Evolutionary conservation across 2,797 vertebrate species (phyloP).

Genomic region (Sebastes vulpes): DNA sequence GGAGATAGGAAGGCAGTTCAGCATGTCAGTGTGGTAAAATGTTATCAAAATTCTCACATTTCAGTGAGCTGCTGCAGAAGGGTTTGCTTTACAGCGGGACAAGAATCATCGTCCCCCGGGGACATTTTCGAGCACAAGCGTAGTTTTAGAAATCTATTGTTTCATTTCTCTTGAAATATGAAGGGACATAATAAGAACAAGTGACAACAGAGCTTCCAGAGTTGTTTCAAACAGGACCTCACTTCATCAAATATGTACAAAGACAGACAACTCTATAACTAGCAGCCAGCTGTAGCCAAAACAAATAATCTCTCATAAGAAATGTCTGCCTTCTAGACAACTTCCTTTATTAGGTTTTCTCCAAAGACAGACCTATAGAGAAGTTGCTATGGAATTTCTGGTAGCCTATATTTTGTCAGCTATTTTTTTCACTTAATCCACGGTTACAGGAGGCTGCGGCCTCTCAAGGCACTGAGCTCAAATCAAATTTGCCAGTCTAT

Average conservation of each 20-base stretch:
- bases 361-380: background rate
- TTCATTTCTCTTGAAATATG: slow-evolving; percentile 24
- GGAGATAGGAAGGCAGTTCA: background rate
- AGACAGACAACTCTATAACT: background rate
- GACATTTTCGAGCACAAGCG: slow-evolving; percentile 5
- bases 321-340: background rate
- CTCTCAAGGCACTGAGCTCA: background rate
- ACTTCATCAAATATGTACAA: slow-evolving; percentile 28
- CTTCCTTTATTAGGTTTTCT: background rate
- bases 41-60: background rate
- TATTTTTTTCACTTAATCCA: background rate
- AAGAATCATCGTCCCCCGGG: background rate
- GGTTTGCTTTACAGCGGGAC: background rate
- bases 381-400: background rate
- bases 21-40: slow-evolving; percentile 13
- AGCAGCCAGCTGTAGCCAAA: background rate
- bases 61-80: background rate
- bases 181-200: slow-evolving; percentile 12
- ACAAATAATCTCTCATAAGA: slow-evolving; percentile 10
- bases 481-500: background rate
- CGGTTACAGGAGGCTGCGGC: background rate
- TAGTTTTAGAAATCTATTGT: slow-evolving; percentile 6
- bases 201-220: slow-evolving; percentile 4
- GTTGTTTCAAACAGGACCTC: slow-evolving; percentile 20
- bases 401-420: background rate